phyloP scores from a whole-genome alignment of 1,140 invertebrate genomes.

The Caenorhabditis latens region DNA sequence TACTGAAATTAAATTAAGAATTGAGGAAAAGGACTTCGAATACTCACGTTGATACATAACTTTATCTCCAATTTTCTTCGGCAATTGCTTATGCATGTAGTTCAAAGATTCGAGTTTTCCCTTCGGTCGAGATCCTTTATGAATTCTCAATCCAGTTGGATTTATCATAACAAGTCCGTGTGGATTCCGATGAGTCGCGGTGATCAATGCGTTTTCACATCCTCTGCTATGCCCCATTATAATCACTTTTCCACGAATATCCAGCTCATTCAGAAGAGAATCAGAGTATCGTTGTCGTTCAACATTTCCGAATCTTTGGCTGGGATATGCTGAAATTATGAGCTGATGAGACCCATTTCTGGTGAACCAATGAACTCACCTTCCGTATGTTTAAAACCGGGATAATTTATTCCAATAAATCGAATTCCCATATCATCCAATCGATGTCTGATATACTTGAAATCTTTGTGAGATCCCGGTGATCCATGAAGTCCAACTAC shows the following conservation, averaged over 20 bases:
- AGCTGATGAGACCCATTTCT: not conserved
- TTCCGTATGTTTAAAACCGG: constrained; percentile 58
- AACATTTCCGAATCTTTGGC: constrained; percentile 23
- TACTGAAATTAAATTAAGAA: constrained; percentile 60
- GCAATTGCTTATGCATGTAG: constrained; percentile 2
- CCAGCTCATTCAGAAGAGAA: constrained; percentile 20
- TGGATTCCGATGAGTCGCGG: constrained; percentile 23
- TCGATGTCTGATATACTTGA: constrained; percentile 63
- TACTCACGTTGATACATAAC: constrained; percentile 30
- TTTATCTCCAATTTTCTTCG: not conserved
- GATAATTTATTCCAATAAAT: constrained; percentile 64
- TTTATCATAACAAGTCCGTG: constrained; percentile 60
- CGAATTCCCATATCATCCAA: constrained; percentile 60
- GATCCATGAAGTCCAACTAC: constrained; percentile 64
- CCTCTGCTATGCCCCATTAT: constrained; percentile 58
- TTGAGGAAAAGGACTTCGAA: not conserved
- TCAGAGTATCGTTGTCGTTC: constrained; percentile 46
- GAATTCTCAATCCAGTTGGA: constrained; percentile 61
- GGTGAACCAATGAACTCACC: not conserved
- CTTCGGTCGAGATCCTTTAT: constrained; percentile 53
- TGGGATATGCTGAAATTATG: constrained; percentile 9
- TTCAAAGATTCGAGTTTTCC: constrained; percentile 17
- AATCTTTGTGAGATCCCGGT: constrained; percentile 67
- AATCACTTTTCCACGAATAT: not conserved
- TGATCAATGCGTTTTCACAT: constrained; percentile 62